A percentile compares a stretch with the other conserved stretches of the same genome.
These are phyloP conservation scores for Ia io DNA, from an alignment of 2,113 vertebrate genomes.

Conservation along the genomic window DNA sequence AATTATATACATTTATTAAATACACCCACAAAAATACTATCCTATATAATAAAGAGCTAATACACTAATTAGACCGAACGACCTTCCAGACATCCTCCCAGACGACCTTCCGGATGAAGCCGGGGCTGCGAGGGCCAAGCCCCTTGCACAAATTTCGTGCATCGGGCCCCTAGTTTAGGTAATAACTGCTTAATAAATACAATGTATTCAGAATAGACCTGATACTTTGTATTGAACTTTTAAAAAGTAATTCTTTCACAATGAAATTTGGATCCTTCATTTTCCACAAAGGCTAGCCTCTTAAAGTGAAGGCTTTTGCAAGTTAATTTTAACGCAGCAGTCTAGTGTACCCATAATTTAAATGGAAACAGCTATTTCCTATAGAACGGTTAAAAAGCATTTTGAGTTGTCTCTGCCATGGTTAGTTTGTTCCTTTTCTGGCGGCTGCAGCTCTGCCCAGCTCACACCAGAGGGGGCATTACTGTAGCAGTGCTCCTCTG, in stretches of 20 bases:
- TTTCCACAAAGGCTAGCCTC: background rate
- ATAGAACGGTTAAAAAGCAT: background rate
- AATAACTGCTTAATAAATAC: conserved; percentile 68
- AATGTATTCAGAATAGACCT: conserved; percentile 65
- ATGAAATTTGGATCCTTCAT: conserved; percentile 5
- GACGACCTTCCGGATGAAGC: too few species aligned
- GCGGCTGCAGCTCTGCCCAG: background rate
- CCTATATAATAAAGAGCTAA: too few species aligned
- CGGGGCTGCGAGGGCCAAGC: too few species aligned
- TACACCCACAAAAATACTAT: conserved; percentile 72
- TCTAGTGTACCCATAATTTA: background rate
- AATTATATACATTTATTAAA: conserved; percentile 71
- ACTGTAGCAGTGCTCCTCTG: background rate
- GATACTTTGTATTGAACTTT: conserved; percentile 47
- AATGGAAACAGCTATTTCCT: background rate
- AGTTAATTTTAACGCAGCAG: background rate
- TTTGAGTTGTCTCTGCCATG: background rate
- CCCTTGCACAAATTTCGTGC: too few species aligned
- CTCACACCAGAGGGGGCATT: background rate
- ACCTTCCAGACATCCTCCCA: too few species aligned
- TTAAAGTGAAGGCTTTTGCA: background rate
- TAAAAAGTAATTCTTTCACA: background rate
- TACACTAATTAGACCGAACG: too few species aligned
- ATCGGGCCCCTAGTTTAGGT: background rate
- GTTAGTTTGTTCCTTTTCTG: background rate